phyloP scores from a whole-genome alignment of 2,888 invertebrate species.

The Lathronympha strigana region DNA sequence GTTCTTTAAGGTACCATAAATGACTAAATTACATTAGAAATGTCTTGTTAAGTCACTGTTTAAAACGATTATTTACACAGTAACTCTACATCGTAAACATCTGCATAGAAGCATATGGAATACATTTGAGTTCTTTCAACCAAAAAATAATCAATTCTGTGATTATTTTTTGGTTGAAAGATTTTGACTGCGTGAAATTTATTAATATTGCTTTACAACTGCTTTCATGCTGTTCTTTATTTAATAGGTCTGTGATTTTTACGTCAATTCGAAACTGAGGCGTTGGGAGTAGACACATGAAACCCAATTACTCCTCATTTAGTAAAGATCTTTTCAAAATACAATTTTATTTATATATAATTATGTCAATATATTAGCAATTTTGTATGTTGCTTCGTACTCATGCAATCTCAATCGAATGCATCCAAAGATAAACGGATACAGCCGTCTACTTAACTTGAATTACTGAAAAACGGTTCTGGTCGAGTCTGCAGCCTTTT shows the following conservation, averaged over 20 bases:
- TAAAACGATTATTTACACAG: too few relatives aligned
- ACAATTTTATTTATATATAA: background rate
- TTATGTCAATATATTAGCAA: background rate
- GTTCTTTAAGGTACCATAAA: slow-evolving; percentile 2
- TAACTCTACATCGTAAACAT: background rate
- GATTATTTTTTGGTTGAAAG: background rate
- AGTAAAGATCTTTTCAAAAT: background rate
- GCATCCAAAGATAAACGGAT: too few relatives aligned
- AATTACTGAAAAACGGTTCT: background rate
- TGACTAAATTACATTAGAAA: background rate
- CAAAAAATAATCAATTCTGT: too few relatives aligned
- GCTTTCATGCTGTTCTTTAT: background rate
- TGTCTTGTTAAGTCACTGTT: background rate
- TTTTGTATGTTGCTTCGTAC: background rate
- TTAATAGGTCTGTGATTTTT: slow-evolving; percentile 27
- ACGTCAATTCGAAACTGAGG: slow-evolving; percentile 16
- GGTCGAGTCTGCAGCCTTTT: background rate
- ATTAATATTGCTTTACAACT: background rate
- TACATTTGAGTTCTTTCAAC: slow-evolving; percentile 6
- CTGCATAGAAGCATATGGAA: background rate
- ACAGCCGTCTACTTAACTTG: too few relatives aligned
- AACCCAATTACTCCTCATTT: background rate
- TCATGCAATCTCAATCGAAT: slow-evolving; percentile 5
- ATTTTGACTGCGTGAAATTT: background rate
- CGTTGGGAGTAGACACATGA: background rate